These are phyloP conservation scores for Hypotaenidia philippensis DNA, from an alignment of 2,797 vertebrate genomes.

Conservation along the genomic window DNA sequence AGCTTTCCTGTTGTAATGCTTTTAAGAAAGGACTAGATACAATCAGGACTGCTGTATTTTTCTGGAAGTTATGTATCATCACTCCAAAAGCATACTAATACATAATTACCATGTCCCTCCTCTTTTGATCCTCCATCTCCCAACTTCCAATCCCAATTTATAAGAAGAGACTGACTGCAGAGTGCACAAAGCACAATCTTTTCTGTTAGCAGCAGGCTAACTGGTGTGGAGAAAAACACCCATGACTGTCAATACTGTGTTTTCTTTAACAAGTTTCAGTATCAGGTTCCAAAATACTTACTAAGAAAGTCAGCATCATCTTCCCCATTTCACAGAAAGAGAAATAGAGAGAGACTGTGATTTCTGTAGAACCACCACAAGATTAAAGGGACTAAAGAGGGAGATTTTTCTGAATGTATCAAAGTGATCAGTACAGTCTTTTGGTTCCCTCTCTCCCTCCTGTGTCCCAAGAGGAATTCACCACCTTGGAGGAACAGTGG, in stretches of 20 bases:
- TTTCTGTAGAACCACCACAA: not conserved
- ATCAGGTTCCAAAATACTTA: not conserved
- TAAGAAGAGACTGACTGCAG: not conserved
- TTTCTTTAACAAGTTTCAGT: not conserved
- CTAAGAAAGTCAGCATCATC: not conserved
- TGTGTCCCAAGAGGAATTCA: not conserved
- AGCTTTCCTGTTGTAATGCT: not conserved
- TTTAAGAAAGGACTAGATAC: not conserved
- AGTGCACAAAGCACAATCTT: not conserved
- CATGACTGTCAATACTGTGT: not conserved
- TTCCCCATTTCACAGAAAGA: not conserved
- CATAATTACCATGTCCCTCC: accelerated
- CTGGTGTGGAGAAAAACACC: not conserved
- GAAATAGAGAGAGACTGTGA: not conserved
- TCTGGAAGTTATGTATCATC: not conserved
- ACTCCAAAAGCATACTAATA: not conserved
- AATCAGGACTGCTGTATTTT: not conserved
- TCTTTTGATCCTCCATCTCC: not conserved
- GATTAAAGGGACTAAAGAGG: not conserved
- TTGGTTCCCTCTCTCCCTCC: constrained; percentile 3
- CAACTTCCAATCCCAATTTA: not conserved
- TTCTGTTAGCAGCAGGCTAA: not conserved
- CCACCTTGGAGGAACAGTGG: not conserved
- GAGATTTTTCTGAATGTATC: not conserved
- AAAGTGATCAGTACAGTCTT: not conserved